A percentile compares a stretch with the other conserved stretches of the same genome.
Evolutionary conservation across 92 coral and sea anemone genomes (phyloP).

Genomic region (Heteractis magnifica): DNA sequence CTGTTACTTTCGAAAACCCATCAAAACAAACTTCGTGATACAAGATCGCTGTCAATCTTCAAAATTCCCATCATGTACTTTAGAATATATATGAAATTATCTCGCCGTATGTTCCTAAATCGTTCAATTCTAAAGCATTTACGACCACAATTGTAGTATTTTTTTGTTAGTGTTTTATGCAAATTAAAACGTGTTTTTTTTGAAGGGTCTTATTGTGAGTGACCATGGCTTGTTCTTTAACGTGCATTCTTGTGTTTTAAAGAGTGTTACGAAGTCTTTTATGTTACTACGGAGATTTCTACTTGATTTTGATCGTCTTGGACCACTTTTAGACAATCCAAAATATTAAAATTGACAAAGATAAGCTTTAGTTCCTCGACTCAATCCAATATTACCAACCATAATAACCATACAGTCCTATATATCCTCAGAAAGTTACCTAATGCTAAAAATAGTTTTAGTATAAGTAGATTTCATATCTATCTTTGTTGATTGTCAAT

Average conservation of each 20-base stretch:
- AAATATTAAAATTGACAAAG: not conserved
- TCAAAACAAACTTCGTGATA: slow-evolving; percentile 30
- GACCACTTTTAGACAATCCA: not conserved
- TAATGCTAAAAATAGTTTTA: not conserved
- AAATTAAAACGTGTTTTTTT: slow-evolving; percentile 66
- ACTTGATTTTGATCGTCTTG: slow-evolving; percentile 8
- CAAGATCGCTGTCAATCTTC: slow-evolving; percentile 8
- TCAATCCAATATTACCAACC: not conserved
- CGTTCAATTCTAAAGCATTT: slow-evolving; percentile 3
- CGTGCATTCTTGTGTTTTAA: slow-evolving; percentile 18
- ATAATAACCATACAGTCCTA: not conserved
- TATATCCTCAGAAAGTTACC: not conserved
- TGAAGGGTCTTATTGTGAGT: slow-evolving; percentile 25
- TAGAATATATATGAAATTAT: not conserved
- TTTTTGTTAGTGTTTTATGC: slow-evolving; percentile 45
- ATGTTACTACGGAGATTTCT: slow-evolving; percentile 6
- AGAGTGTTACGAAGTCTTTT: slow-evolving; percentile 17
- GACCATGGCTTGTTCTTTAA: slow-evolving; percentile 14
- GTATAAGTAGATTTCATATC: not conserved
- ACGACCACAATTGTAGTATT: not conserved
- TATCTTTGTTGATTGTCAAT: not conserved
- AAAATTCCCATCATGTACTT: not conserved
- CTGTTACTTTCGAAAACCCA: slow-evolving; percentile 20
- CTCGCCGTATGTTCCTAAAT: not conserved
- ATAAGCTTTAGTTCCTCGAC: slow-evolving; percentile 10